Evolutionary conservation across 2,888 invertebrate genomes (phyloP), one percentile per base, ranked within the genome.

Genomic region (Arctia plantaginis): DNA sequence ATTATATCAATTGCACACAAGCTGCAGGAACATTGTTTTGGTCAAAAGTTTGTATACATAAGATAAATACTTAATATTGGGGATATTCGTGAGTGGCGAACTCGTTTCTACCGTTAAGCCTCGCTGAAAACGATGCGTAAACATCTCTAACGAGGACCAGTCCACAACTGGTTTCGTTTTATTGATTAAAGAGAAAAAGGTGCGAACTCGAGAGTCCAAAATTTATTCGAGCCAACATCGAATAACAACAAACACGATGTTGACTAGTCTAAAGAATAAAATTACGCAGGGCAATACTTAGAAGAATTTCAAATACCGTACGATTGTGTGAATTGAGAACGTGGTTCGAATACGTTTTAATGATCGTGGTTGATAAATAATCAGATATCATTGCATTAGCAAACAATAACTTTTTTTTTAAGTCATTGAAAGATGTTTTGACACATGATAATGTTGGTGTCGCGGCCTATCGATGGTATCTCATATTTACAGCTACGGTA

Each of bases 271-370:
- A 87, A 88, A 88, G 87, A 88, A 88, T 84, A 84, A 87, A 89
- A 90, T 91, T 90, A 91, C 90, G 88, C 89, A 90, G 87, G 87
- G 89, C 87, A 87, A 82, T 82, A 78, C 86, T 86, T 81, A 80
- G 84, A 89, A 89, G 93, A 92, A 94, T 94, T 91, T 87, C 89
- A 89, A 92, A 90, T 89, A 91, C 90, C 89, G 90, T 92, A 91
- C 87, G 89, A 89, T 93, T 94, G 95, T 94, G 94, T 93, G 95
- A 95, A 94, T 93, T 90, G 90, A 84, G 90, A 88, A 94, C 95
- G 95, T 94, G 95, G 79, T 91, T 91, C 89, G 95, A 94, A 95
- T 95, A 91, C 88, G 84, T 84, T 89, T 90, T 84, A 89, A 84
- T 83, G 87, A 89, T 93, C 88, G 91, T 89, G 87, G 84, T 89